Base-by-base conservation (phyloP, 2,888 invertebrate genomes). In the Patella depressa region DNA sequence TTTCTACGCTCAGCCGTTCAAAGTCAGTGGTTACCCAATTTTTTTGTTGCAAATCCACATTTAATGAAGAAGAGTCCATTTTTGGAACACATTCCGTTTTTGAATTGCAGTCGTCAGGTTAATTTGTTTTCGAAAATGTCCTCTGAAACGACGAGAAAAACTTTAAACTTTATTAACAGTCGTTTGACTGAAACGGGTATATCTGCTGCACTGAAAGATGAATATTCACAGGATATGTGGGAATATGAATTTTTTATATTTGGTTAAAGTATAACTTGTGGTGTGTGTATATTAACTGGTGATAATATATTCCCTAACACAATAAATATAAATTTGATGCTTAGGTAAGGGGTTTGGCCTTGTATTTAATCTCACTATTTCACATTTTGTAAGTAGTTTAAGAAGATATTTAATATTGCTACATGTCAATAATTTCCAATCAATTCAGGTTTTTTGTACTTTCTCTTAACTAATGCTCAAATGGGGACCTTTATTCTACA, bases 221-320 rank as follows among this genome's bases (percentile, higher is more conserved):
- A 86, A 15, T 88, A 84, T 81, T 88, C 87, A 4, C 54, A 78
- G 2, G 86, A 89, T 71, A 87, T 88, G 86, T 88, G 87, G 88
- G 88, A 89, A 73, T 88, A 86, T 77, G 88, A 89, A 75, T 88
- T 88, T 80, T 89, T 88, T 81, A 79, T 87, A 19, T 87, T 85
- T 80, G 80, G 82, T 9, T 81, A 45, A 79, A 71, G 19, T 69
- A 45, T 9, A 45, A 59, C 7, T 53, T 72, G 72, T 19, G 70
- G 70, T 34, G 34, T 3, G 7, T 34, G 34, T 34, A 34, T 34
- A 34, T 34, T 5, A 4, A 34, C 34, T 34, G 34, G 34, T 34
- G 34, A 34, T 34, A 5, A 34, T 34, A 5, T 34, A 34, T 34
- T 34, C 34, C 4, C 34, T 34, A 34, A 5, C 34, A 34, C 34